Base-by-base conservation (phyloP, 2,888 invertebrate species). In the Carterocephalus palaemon region DNA sequence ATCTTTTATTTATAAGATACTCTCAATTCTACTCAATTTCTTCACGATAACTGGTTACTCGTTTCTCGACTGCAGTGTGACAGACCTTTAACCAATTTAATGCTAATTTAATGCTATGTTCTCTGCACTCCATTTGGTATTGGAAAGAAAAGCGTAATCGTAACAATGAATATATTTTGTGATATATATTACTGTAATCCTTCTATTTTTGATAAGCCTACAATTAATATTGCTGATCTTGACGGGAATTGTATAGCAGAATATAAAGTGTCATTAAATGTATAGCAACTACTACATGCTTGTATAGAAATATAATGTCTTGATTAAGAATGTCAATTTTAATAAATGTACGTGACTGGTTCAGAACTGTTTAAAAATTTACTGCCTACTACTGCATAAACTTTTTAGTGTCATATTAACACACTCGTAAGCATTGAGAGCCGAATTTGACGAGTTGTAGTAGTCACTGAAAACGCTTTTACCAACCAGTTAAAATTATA, bases 191-290 rank as follows among this genome's bases (percentile, higher is more conserved):
- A 81, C 75, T 81, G 70, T 84, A 79, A 82, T 72, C 82, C 81
- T 83, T 83, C 82, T 86, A 86, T 86, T 86, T 86, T 86, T 86
- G 86, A 86, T 86, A 86, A 76, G 82, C 81, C 81, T 80, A 77
- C 75, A 64, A 76, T 64, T 54, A 74, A 70, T 80, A 78, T 81
- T 76, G 75, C 78, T 75, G 69, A 74, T 59, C 56, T 61, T 64
- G 67, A 71, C 59, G 67, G 82, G 78, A 83, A 79, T 79, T 80
- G 80, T 80, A 68, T 71, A 83, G 73, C 70, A 60, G 67, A 65
- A 64, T 60, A 56, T 62, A 62, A 68, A 52, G 36, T 51, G 38
- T 54, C 49, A 51, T 54, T 46, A 49, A 50, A 52, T 46, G 34
- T 46, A 34, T 49, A 48, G 50, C 57, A 60, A 60, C 60, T 55